These are phyloP conservation scores for Apodemia hepburni DNA, from an alignment of 2,888 invertebrate genomes.

Conservation along the genomic window DNA sequence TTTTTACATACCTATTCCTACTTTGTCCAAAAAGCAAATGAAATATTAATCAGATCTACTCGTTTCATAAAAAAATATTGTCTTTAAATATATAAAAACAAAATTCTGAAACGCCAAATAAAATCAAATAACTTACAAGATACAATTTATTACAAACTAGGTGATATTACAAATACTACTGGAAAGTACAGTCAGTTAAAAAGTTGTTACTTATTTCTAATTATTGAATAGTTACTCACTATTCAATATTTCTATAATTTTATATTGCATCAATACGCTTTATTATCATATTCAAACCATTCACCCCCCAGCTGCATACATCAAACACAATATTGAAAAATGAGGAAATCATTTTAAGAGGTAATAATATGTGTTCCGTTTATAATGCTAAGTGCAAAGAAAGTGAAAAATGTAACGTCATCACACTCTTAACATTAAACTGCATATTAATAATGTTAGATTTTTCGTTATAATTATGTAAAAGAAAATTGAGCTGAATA, in stretches of 20 bases:
- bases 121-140: slow-evolving; percentile 3
- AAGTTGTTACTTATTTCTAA: slow-evolving; percentile 8
- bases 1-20: neutral
- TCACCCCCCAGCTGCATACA: neutral
- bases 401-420: neutral
- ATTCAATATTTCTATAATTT: slow-evolving; percentile 1
- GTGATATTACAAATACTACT: slow-evolving; percentile 29
- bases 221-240: neutral
- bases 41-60: neutral
- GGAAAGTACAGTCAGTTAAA: slow-evolving; percentile 11
- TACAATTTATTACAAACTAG: slow-evolving; percentile 38
- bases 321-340: neutral
- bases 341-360: neutral
- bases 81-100: too few relatives aligned
- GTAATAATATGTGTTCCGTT: neutral
- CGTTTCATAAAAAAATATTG: neutral
- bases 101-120: neutral
- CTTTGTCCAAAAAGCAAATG: neutral
- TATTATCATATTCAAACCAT: slow-evolving; percentile 3
- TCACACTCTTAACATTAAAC: neutral
- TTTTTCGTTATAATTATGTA: too few relatives aligned
- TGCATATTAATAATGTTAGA: too few relatives aligned
- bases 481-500: too few relatives aligned
- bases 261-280: neutral
- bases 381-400: neutral